Base-by-base conservation (phyloP, 1,140 invertebrate genomes). In the Aporrectodea caliginosa region DNA sequence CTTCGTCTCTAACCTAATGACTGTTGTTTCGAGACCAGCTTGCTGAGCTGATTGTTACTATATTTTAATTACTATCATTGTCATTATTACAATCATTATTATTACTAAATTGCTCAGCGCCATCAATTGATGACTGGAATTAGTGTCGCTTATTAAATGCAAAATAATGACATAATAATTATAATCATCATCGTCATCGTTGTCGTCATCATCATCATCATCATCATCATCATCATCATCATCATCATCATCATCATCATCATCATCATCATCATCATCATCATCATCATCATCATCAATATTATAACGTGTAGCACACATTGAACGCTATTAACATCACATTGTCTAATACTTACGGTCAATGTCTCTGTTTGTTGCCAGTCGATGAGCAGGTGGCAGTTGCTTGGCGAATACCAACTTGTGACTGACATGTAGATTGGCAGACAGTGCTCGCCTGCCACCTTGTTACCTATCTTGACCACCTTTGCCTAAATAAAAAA, bases 401-500 rank as follows among this genome's bases (percentile, higher is more conserved):
- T 27, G 27, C 73, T 75, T 16, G 32, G 73, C 30, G 73, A 75
- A 33, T 75, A 34, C 73, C 73, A 75, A 35, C 29, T 31, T 12
- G 16, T 34, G 14, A 75, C 27, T 1, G 73, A 12, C 12, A 75
- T 14, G 27, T 75, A 75, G 16, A 34, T 33, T 22, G 73, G 27
- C 1, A 75, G 12, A 27, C 32, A 75, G 27, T 30, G 1, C 32
- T 75, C 12, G 27, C 1, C 2, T 2, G 58, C 22, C 27, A 32
- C 14, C 30, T 30, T 14, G n/a, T 2, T 33, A 16, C 58, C 68
- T 70, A 78, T 68, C 27, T 43, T 31, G 1, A 78, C 27, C 29
- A 78, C 76, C 30, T 78, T 78, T 31, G 73, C 73, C 73, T 75
- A 34, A 34, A 75, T 16, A 6, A 30, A 34, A 58, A 12, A n/a